These are phyloP conservation scores for Echinometra lucunter DNA, from an alignment of 53 echinoderm and acorn worm genomes.

Conservation along the genomic window DNA sequence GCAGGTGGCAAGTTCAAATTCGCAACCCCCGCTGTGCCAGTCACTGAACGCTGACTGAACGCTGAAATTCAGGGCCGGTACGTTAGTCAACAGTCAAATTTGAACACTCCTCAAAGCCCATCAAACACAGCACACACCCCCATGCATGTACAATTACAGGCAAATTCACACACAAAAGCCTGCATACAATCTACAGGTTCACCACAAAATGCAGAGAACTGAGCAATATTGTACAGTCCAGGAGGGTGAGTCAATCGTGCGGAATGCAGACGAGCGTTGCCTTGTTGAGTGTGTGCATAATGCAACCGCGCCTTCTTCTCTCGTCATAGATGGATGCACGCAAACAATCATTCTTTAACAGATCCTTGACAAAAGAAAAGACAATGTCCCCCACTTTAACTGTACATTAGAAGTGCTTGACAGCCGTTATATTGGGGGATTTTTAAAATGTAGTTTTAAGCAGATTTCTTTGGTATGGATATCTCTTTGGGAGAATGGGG, in stretches of 20 bases:
- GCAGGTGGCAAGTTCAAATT: constrained; percentile 43
- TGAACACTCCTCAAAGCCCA: background rate
- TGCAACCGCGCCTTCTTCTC: constrained; percentile 29
- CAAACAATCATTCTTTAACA: constrained; percentile 17
- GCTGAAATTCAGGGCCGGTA: background rate
- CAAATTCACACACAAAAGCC: constrained; percentile 39
- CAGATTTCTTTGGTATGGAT: background rate
- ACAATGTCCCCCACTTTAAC: background rate
- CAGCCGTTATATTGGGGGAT: background rate
- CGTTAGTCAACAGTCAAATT: background rate
- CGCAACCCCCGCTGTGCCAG: constrained; percentile 6
- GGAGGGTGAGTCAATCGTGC: constrained; percentile 2
- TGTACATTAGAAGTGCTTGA: background rate
- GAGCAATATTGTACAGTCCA: background rate
- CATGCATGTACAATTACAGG: background rate
- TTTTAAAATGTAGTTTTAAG: background rate
- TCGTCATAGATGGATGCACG: background rate
- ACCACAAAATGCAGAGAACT: constrained; percentile 34
- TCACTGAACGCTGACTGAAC: background rate
- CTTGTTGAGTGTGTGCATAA: constrained; percentile 31
- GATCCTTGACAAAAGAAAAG: constrained; percentile 34
- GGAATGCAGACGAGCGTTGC: constrained; percentile 4
- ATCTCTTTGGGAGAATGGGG: no score
- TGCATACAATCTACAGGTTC: constrained; percentile 48
- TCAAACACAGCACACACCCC: background rate